Percentiles rank a stretch among this genome's conserved stretches.
phyloP scores from a whole-genome alignment of 2,888 invertebrate species.

The Drosophila recens region DNA sequence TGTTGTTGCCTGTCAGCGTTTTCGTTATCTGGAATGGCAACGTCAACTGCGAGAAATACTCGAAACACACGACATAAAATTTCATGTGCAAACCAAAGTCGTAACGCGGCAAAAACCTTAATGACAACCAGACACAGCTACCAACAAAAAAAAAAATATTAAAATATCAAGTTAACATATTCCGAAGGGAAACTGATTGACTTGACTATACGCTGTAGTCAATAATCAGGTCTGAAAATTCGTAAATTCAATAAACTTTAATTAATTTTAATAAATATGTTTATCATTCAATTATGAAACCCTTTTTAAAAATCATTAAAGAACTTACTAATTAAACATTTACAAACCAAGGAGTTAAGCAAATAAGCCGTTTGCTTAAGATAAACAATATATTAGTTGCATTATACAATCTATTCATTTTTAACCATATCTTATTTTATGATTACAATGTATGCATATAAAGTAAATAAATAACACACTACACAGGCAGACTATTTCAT shows the following conservation, averaged over 20 bases:
- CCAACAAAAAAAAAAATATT: neutral
- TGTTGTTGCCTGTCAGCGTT: conserved; percentile 44
- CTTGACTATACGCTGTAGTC: neutral
- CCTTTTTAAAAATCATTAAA: too few relatives aligned
- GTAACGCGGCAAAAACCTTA: conserved; percentile 54
- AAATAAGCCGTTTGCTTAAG: too few relatives aligned
- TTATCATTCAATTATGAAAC: too few relatives aligned
- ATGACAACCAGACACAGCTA: conserved; percentile 52
- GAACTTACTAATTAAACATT: too few relatives aligned
- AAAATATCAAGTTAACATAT: conserved; percentile 1
- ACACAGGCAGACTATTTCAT: too few relatives aligned
- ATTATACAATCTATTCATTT: too few relatives aligned
- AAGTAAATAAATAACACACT: neutral
- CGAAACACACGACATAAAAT: conserved; percentile 75
- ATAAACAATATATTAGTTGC: too few relatives aligned
- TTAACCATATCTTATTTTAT: too few relatives aligned
- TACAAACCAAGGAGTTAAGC: too few relatives aligned
- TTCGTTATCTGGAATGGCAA: conserved; percentile 51
- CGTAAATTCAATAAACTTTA: neutral
- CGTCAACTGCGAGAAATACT: conserved; percentile 51
- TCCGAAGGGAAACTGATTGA: neutral
- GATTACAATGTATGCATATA: neutral
- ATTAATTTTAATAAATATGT: neutral
- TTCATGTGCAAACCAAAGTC: conserved; percentile 73
- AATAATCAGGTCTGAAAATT: neutral